Conservation (phyloP, 92 coral and sea anemone genomes). For the Phymanthus crucifer region DNA sequence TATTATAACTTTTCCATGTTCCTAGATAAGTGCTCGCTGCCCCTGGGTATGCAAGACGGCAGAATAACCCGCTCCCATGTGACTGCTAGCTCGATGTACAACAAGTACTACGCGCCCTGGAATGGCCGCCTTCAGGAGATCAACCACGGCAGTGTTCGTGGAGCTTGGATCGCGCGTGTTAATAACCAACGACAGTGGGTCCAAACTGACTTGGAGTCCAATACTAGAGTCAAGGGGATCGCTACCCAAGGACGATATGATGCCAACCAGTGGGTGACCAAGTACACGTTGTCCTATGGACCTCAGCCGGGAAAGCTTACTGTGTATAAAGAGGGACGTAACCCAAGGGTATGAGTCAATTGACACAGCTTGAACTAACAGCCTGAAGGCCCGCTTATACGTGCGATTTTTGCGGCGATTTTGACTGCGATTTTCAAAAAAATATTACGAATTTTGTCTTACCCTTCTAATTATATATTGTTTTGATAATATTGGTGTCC, state of each 20-base stretch:
- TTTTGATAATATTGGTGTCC: too few species aligned
- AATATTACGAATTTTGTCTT: too few species aligned
- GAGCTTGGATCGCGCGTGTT: constrained; percentile 44
- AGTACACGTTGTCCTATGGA: constrained; percentile 41
- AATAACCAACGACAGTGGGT: constrained; percentile 45
- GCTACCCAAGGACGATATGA: constrained; percentile 58
- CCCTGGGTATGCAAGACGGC: constrained; percentile 68
- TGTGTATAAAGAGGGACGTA: constrained; percentile 36
- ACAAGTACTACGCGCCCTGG: constrained; percentile 54
- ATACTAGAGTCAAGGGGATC: constrained; percentile 49
- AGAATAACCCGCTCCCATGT: constrained; percentile 55
- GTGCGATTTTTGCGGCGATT: too few species aligned
- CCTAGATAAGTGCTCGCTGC: constrained; percentile 47
- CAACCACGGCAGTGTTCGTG: constrained; percentile 30
- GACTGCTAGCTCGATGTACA: constrained; percentile 54
- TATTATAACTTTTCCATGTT: too few species aligned
- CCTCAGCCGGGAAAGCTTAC: constrained; percentile 20
- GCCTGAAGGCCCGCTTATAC: too few species aligned
- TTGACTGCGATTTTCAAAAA: too few species aligned
- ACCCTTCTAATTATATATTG: too few species aligned
- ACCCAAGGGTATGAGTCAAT: background rate
- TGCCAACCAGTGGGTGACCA: constrained; percentile 64
- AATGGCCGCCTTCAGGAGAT: constrained; percentile 40
- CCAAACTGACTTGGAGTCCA: constrained; percentile 49
- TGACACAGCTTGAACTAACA: too few species aligned